Conservation (phyloP, 2,113 vertebrate genomes). For the Cyprichromis sp. region DNA sequence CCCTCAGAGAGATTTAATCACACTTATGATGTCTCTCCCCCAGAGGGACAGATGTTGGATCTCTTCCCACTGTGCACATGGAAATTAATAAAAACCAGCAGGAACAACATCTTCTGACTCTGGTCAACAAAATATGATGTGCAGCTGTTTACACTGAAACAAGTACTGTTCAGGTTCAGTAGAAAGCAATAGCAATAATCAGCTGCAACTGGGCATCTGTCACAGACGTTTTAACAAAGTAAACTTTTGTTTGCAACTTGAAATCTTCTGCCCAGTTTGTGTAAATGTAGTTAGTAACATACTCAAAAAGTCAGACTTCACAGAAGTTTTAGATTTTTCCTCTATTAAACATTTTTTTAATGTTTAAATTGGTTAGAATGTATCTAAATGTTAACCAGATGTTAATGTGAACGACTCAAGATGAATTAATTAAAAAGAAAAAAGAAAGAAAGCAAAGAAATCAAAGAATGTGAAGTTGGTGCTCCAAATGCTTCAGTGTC, state of each 20-base stretch:
- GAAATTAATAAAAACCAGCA: not conserved
- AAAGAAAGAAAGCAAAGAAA: not conserved
- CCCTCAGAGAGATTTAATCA: not conserved
- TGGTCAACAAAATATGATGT: not conserved
- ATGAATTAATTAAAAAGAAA: not conserved
- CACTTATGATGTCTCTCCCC: not conserved
- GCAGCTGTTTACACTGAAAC: not conserved
- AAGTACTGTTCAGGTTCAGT: not conserved
- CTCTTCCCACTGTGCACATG: not conserved
- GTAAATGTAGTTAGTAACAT: not conserved
- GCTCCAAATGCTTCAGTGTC: not conserved
- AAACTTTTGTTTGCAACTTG: not conserved
- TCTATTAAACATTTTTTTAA: not conserved
- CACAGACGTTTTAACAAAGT: not conserved
- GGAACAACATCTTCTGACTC: not conserved
- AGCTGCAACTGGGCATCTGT: not conserved
- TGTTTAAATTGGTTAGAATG: not conserved
- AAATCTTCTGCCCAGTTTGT: not conserved
- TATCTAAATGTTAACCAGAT: not conserved
- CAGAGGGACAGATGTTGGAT: not conserved
- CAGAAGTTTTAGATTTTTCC: not conserved
- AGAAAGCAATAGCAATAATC: not conserved
- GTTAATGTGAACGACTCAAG: not conserved
- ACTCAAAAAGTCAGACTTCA: not conserved
- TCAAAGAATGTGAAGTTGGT: not conserved